Percentiles rank a stretch among this genome's conserved stretches.
phyloP scores from a whole-genome alignment of 2,113 vertebrate species.

The Podilymbus podiceps region DNA sequence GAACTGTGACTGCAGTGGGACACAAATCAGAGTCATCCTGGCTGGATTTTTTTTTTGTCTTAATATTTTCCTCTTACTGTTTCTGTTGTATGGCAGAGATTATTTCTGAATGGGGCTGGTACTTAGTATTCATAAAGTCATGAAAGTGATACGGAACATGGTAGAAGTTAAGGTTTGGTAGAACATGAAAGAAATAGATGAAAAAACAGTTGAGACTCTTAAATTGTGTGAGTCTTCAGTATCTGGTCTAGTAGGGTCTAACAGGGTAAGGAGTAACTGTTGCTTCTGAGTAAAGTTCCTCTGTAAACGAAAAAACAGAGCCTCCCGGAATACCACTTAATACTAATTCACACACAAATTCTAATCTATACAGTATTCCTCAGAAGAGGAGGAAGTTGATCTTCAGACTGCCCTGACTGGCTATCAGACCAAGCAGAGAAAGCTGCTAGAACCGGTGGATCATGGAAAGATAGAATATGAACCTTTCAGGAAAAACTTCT shows the following conservation, averaged over 20 bases:
- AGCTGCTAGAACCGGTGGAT: slow-evolving; percentile 95
- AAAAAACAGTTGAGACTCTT: not conserved
- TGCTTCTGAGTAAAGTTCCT: not conserved
- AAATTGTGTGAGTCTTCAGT: not conserved
- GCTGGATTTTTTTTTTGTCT: not conserved
- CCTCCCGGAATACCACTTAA: not conserved
- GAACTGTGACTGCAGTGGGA: not conserved
- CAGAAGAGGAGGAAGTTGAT: slow-evolving; percentile 97
- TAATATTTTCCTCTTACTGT: not conserved
- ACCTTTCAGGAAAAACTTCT: slow-evolving; percentile 94
- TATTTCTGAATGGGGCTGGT: not conserved
- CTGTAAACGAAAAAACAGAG: not conserved
- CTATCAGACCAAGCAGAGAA: slow-evolving; percentile 97
- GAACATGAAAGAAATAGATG: not conserved
- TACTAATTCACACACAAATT: not conserved
- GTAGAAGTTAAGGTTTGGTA: not conserved
- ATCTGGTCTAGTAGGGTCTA: not conserved
- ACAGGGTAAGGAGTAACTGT: not conserved
- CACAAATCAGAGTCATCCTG: not conserved
- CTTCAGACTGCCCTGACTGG: slow-evolving; percentile 95
- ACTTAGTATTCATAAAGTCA: not conserved
- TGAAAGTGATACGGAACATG: not conserved
- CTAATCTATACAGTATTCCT: slow-evolving; percentile 86
- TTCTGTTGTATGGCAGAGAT: not conserved
- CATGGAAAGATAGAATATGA: slow-evolving; percentile 98